These are phyloP conservation scores for Elysia crispata DNA, from an alignment of 2,888 invertebrate species.

Conservation along the genomic window DNA sequence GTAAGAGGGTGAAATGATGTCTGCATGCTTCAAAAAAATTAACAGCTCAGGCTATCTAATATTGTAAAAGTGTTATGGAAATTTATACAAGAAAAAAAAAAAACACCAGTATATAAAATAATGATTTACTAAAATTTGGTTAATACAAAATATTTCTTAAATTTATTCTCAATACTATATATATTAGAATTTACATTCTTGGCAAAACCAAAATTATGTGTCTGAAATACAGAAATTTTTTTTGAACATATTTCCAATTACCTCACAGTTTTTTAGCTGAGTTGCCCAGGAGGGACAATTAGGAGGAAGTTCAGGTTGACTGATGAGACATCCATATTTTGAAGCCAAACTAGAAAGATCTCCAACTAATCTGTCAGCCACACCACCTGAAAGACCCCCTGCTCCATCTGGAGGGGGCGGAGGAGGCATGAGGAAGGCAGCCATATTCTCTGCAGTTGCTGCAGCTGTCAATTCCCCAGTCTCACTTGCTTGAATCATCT, in stretches of 20 bases:
- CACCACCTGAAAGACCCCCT: slow-evolving; percentile 55
- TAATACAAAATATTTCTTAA: too few relatives aligned
- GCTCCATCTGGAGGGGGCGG: slow-evolving; percentile 50
- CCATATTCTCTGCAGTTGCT: slow-evolving; percentile 51
- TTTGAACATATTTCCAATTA: slow-evolving; percentile 55
- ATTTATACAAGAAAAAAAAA: too few relatives aligned
- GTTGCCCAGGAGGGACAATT: slow-evolving; percentile 74
- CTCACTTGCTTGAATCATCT: slow-evolving; percentile 51
- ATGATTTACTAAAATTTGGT: too few relatives aligned
- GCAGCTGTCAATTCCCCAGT: slow-evolving; percentile 50
- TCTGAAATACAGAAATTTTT: too few relatives aligned
- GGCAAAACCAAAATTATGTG: slow-evolving; percentile 10
- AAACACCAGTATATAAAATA: too few relatives aligned
- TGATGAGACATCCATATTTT: slow-evolving; percentile 16
- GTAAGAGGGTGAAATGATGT: too few relatives aligned
- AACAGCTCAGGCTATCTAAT: too few relatives aligned
- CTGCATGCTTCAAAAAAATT: too few relatives aligned
- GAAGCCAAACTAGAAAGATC: background rate
- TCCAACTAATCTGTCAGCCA: slow-evolving; percentile 59
- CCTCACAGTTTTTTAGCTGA: slow-evolving; percentile 74
- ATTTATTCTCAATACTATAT: too few relatives aligned
- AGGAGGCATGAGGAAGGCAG: slow-evolving; percentile 63
- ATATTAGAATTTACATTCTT: background rate
- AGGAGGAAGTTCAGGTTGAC: slow-evolving; percentile 60
- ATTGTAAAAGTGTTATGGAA: too few relatives aligned